A percentile compares a stretch with the other conserved stretches of the same genome.
These are phyloP conservation scores for Clarias laeviceps DNA, from an alignment of 2,797 vertebrate genomes.

Conservation along the genomic window DNA sequence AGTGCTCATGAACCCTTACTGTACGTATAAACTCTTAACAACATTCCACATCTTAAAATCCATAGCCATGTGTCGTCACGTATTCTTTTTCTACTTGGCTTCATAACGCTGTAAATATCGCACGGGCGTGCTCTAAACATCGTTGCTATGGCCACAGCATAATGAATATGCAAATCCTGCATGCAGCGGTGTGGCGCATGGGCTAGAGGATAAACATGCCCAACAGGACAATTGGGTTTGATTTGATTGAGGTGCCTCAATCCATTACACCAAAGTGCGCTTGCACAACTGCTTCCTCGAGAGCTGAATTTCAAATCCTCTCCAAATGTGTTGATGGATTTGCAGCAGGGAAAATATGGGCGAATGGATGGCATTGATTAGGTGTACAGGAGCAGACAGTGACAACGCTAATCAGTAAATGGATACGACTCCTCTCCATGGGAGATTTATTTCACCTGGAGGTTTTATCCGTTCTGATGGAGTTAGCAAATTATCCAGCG, in stretches of 20 bases:
- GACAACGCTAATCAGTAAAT: constrained; percentile 36
- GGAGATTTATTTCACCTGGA: background rate
- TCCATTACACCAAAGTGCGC: constrained; percentile 40
- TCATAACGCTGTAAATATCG: constrained; percentile 24
- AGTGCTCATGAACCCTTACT: constrained; percentile 2
- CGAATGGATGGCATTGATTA: constrained; percentile 31
- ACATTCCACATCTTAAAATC: constrained; percentile 8
- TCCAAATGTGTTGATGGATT: constrained; percentile 43
- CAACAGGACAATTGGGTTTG: constrained; percentile 44
- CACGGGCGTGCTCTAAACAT: background rate
- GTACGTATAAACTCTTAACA: background rate
- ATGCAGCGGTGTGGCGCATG: background rate
- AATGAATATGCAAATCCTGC: constrained; percentile 37
- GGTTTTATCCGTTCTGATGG: background rate
- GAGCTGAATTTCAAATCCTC: constrained; percentile 41
- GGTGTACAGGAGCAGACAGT: constrained; percentile 31
- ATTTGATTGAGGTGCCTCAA: constrained; percentile 53
- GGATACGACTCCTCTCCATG: constrained; percentile 21
- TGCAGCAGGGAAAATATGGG: background rate
- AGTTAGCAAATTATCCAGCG: background rate
- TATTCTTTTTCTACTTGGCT: constrained; percentile 19
- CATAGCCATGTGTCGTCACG: constrained; percentile 13
- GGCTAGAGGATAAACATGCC: constrained; percentile 44
- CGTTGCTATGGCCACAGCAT: background rate
- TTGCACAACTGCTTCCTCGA: constrained; percentile 43